Percentiles rank a stretch among this genome's conserved stretches.
Evolutionary conservation across 2,797 vertebrate species (phyloP).

Genomic region (Arnoldichthys spilopterus): DNA sequence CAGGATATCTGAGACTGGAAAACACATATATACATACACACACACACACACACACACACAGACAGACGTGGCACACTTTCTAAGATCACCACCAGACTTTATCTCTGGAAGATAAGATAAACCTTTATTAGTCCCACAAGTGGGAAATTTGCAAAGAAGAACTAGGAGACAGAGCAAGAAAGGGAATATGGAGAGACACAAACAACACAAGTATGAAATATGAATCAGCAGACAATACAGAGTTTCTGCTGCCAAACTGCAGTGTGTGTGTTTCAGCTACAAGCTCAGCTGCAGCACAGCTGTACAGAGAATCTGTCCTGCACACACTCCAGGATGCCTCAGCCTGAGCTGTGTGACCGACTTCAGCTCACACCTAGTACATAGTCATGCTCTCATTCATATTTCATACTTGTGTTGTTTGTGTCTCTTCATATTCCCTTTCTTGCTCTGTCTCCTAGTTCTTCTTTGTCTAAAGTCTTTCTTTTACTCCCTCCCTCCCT

Average conservation of each 20-base stretch:
- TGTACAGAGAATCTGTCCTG: conserved; percentile 21
- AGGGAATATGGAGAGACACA: too few relatives aligned
- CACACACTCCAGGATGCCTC: conserved; percentile 9
- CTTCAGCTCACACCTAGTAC: conserved; percentile 6
- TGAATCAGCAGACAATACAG: conserved; percentile 21
- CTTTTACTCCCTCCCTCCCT: not conserved
- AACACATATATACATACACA: too few relatives aligned
- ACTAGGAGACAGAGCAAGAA: not conserved
- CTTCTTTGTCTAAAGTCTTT: not conserved
- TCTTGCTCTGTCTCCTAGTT: not conserved
- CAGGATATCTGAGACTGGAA: not conserved
- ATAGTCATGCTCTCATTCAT: conserved; percentile 29
- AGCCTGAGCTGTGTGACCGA: conserved; percentile 16
- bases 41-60: conserved; percentile 3
- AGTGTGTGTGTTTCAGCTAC: not conserved
- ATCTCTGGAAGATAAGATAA: not conserved
- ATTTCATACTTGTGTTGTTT: conserved; percentile 40
- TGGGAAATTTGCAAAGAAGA: too few relatives aligned
- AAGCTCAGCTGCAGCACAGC: conserved; percentile 8
- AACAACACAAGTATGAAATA: too few relatives aligned
- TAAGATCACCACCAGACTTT: not conserved
- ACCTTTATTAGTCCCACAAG: too few relatives aligned
- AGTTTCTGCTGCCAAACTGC: conserved; percentile 5
- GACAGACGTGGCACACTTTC: not conserved
- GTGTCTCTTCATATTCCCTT: conserved; percentile 3